Evolutionary conservation across 2,113 vertebrate genomes (phyloP).

Genomic region (Nycticebus coucang): DNA sequence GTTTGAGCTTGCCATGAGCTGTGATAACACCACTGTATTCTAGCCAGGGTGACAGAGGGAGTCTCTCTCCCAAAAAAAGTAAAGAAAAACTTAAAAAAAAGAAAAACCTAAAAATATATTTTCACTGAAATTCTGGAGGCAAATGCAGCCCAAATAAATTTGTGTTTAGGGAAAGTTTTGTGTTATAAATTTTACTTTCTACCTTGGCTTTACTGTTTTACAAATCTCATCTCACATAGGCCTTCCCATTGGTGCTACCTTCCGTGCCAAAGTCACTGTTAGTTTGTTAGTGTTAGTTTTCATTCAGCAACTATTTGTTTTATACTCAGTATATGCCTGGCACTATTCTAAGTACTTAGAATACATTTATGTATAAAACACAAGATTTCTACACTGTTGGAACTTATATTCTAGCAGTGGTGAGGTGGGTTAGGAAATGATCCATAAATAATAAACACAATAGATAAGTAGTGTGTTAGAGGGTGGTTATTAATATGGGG

Average conservation of each 20-base stretch:
- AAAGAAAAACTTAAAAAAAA: too few relatives aligned
- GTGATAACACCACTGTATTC: too few relatives aligned
- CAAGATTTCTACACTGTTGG: neutral
- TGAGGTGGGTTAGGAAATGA: neutral
- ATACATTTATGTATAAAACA: neutral
- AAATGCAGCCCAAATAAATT: neutral
- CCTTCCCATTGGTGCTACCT: neutral
- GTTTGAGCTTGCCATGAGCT: too few relatives aligned
- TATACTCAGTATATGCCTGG: neutral
- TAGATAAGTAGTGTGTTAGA: neutral
- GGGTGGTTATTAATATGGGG: neutral
- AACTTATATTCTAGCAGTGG: neutral
- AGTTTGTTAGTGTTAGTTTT: neutral
- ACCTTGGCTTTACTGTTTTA: neutral
- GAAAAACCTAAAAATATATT: neutral
- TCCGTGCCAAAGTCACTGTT: neutral
- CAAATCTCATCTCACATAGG: neutral
- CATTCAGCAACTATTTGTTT: neutral
- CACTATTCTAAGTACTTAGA: neutral
- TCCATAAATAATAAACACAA: neutral
- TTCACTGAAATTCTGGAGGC: neutral
- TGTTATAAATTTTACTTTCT: constrained; percentile 6
- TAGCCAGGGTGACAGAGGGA: too few relatives aligned
- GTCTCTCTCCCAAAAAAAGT: too few relatives aligned
- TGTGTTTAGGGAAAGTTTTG: constrained; percentile 34